Percentiles rank a stretch among this genome's conserved stretches.
These are phyloP conservation scores for Aspidapion aeneum DNA, from an alignment of 2,888 invertebrate genomes.

Conservation along the genomic window DNA sequence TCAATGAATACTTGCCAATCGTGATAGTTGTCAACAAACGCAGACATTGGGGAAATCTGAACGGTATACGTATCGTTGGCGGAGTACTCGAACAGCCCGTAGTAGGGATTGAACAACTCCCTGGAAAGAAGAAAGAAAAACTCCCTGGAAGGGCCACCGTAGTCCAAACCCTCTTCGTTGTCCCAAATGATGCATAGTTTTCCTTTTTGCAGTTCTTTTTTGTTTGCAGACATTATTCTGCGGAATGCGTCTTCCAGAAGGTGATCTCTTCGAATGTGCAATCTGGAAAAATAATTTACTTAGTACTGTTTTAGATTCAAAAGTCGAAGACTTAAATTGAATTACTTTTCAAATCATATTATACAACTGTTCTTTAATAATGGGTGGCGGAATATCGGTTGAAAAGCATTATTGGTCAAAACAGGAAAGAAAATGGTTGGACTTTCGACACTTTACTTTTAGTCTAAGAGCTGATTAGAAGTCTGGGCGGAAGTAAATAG, in stretches of 20 bases:
- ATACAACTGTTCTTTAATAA: too few relatives aligned
- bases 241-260: conserved; percentile 94
- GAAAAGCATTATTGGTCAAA: too few relatives aligned
- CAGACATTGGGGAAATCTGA: conserved; percentile 92
- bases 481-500: too few relatives aligned
- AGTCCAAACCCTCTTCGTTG: conserved; percentile 96
- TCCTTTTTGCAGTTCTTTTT: conserved; percentile 92
- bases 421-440: too few relatives aligned
- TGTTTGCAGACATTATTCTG: conserved; percentile 93
- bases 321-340: too few relatives aligned
- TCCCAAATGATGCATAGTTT: conserved; percentile 92
- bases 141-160: conserved; percentile 96
- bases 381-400: too few relatives aligned
- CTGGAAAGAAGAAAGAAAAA: conserved; percentile 97
- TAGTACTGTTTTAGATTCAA: too few relatives aligned
- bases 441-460: too few relatives aligned
- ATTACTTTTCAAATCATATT: too few relatives aligned
- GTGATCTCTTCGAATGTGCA: conserved; percentile 90
- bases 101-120: conserved; percentile 97
- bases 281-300: conserved; percentile 57
- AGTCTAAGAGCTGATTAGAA: too few relatives aligned
- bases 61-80: conserved; percentile 98
- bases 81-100: conserved; percentile 96
- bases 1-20: conserved; percentile 69
- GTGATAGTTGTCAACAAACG: conserved; percentile 94